Evolutionary conservation across 2,888 invertebrate genomes (phyloP).

Genomic region (Melieria picta): DNA sequence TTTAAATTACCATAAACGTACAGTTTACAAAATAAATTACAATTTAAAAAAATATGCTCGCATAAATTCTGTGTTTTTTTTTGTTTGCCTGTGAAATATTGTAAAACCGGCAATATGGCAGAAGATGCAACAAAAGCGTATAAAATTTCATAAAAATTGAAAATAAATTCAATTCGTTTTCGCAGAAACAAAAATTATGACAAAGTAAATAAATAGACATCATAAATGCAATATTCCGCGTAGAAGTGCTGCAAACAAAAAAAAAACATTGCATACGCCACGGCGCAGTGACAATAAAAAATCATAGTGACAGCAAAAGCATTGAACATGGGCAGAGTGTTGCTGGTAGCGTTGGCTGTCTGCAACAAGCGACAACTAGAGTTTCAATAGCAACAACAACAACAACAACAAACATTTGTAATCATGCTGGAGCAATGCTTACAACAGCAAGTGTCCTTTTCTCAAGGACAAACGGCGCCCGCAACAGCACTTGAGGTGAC

Average conservation of each 20-base stretch:
- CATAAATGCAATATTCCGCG: slow-evolving; percentile 20
- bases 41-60: too few species aligned
- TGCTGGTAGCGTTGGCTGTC: too few species aligned
- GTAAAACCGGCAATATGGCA: not conserved
- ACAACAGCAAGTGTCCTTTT: slow-evolving; percentile 27
- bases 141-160: not conserved
- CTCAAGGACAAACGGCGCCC: slow-evolving; percentile 29
- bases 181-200: not conserved
- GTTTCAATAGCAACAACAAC: not conserved
- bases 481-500: not conserved
- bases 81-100: too few species aligned
- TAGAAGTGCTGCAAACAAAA: not conserved
- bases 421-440: not conserved
- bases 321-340: not conserved
- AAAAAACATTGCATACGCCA: not conserved
- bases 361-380: too few species aligned
- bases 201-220: slow-evolving; percentile 20
- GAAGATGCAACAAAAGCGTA: not conserved
- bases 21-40: too few species aligned
- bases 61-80: too few species aligned
- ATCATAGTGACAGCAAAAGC: slow-evolving; percentile 3
- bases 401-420: slow-evolving; percentile 8
- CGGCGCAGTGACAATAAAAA: not conserved
- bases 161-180: slow-evolving; percentile 23
- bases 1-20: too few species aligned